Evolutionary conservation across 64 coral and sea anemone species (phyloP), one percentile per base, ranked within the genome.

Genomic region (Actinia equina): DNA sequence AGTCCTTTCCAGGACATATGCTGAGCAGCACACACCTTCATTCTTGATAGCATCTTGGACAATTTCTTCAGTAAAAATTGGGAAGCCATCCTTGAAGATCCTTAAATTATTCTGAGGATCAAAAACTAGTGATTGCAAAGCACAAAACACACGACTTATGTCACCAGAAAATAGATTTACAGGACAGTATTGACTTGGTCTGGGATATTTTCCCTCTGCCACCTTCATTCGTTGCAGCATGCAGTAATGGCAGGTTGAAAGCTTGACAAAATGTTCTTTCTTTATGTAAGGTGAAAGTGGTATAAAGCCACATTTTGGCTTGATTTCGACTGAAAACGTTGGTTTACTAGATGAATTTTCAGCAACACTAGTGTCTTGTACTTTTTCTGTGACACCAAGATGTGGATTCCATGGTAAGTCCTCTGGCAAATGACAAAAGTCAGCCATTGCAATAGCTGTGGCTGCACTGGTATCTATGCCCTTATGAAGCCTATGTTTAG

Each of bases 101-200:
- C 94, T 89, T 20, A 97, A 55, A 52, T 97, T 97, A 77, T 97
- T 97, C 52, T 97, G 94, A 0, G 94, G 94, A 63, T 93, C 88
- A 17, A 70, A 77, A 27, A 93, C 88, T 53, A 97, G 88, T 53
- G 84, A 84, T 74, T 93, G 44, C 22, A 97, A 87, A 43, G 94
- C 91, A 85, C 56, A 90, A 30, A 93, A 88, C 1, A 97, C 91
- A 30, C 86, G 71, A 18, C 67, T 82, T 43, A 37, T n/a, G 30
- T 97, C 80, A 63, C 88, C 69, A 27, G 94, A 97, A 49, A 97
- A 93, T 22, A 97, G 70, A 74, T 97, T 87, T 20, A 97, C 71
- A 59, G 94, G 94, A 44, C 94, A 97, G 69, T 93, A 97, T 26
- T 80, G 74, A 27, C 94, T 97, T 86, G 87, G 55, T 90, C 85